These are phyloP conservation scores for Tanypteryx hageni DNA, from an alignment of 2,888 invertebrate species.

Conservation along the genomic window DNA sequence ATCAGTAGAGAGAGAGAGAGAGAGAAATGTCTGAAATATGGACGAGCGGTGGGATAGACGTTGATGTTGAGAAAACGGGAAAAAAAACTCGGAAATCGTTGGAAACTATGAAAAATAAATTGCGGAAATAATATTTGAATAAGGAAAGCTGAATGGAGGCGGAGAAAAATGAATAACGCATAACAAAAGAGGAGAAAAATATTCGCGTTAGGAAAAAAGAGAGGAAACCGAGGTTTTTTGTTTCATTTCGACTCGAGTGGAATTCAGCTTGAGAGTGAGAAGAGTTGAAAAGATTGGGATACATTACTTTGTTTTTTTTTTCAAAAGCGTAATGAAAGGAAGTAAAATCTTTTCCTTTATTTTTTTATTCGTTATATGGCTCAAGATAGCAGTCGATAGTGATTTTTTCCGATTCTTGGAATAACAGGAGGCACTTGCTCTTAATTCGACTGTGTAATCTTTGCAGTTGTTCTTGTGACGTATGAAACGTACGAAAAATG, in stretches of 20 bases:
- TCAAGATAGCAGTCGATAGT: neutral
- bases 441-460: too few relatives aligned
- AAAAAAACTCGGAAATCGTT: too few relatives aligned
- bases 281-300: neutral
- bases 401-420: too few relatives aligned
- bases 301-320: neutral
- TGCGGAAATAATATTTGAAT: neutral
- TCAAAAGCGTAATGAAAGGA: neutral
- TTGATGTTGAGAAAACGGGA: too few relatives aligned
- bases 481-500: too few relatives aligned
- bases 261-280: too few relatives aligned
- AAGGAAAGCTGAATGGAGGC: neutral
- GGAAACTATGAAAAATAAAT: too few relatives aligned
- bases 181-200: neutral
- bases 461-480: too few relatives aligned
- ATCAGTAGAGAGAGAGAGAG: too few relatives aligned
- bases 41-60: too few relatives aligned
- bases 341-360: neutral
- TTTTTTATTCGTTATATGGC: neutral
- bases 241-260: neutral
- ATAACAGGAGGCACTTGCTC: too few relatives aligned
- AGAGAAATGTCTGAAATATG: too few relatives aligned
- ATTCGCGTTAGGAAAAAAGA: neutral
- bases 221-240: neutral
- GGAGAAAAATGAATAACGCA: neutral